Conservation (phyloP, 2,113 vertebrate genomes). For the Zosterops pallidus region DNA sequence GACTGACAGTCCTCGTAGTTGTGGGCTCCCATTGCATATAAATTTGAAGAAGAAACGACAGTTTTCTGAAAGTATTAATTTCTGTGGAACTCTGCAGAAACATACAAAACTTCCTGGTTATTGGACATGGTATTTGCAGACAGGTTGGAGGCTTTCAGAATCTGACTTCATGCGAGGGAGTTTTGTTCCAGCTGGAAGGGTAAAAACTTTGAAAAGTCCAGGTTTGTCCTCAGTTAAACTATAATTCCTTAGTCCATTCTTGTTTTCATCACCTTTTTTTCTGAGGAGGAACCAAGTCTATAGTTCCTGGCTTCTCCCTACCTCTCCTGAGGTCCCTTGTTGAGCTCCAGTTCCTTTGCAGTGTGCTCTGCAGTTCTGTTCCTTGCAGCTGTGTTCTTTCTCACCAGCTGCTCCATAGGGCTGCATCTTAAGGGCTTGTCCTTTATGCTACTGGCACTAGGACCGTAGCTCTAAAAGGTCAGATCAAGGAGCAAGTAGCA, state of each 20-base stretch:
- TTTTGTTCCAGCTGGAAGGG: neutral
- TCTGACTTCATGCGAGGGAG: neutral
- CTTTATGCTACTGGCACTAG: neutral
- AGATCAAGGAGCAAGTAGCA: neutral
- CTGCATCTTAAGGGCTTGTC: neutral
- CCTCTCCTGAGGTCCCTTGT: neutral
- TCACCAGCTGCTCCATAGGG: neutral
- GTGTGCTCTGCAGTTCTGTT: neutral
- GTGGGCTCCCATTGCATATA: neutral
- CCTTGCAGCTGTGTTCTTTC: neutral
- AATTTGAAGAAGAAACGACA: neutral
- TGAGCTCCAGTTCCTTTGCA: neutral
- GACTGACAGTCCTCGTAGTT: neutral
- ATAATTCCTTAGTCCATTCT: neutral
- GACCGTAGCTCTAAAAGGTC: neutral
- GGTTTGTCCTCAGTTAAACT: neutral
- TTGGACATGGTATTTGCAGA: neutral
- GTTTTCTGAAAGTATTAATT: neutral
- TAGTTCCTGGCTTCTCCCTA: neutral
- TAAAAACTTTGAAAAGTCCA: neutral
- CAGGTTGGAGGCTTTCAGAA: neutral
- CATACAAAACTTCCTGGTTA: neutral
- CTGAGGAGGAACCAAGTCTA: neutral
- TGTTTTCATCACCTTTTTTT: neutral
- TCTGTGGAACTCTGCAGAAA: neutral